A percentile compares a stretch with the other conserved stretches of the same genome.
These are phyloP conservation scores for Therioaphis trifolii DNA, from an alignment of 2,888 invertebrate species.

Conservation along the genomic window DNA sequence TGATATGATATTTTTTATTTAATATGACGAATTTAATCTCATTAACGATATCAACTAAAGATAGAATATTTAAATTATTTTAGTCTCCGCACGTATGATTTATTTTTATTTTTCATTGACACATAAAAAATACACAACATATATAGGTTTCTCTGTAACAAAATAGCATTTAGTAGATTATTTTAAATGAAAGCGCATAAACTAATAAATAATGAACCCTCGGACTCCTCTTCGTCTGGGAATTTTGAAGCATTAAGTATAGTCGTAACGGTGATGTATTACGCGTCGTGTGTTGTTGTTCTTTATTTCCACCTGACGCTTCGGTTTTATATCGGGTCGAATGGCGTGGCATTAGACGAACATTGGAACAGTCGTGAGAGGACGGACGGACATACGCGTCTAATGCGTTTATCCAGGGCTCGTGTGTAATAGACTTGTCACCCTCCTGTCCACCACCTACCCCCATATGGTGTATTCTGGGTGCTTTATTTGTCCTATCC, in stretches of 20 bases:
- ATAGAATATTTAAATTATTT: too few relatives aligned
- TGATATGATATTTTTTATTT: too few relatives aligned
- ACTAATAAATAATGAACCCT: constrained; percentile 24
- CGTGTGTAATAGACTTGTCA: constrained; percentile 61
- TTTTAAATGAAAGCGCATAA: too few relatives aligned
- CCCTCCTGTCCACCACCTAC: neutral
- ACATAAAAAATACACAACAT: too few relatives aligned
- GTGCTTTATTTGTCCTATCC: constrained; percentile 36
- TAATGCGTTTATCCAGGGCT: constrained; percentile 51
- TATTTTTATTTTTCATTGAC: too few relatives aligned
- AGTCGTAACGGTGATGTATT: constrained; percentile 50
- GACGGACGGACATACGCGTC: constrained; percentile 45
- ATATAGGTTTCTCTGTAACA: too few relatives aligned
- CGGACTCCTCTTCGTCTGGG: neutral
- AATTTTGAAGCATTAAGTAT: constrained; percentile 17
- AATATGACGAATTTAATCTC: too few relatives aligned
- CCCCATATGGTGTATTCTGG: neutral
- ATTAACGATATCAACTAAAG: too few relatives aligned
- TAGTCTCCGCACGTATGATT: too few relatives aligned
- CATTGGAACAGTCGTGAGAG: constrained; percentile 40
- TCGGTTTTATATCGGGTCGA: constrained; percentile 48
- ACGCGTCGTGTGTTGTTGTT: constrained; percentile 24
- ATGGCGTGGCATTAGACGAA: constrained; percentile 37
- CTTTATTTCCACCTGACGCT: constrained; percentile 54
- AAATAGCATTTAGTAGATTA: too few relatives aligned